These are phyloP conservation scores for Herminia tarsipennalis DNA, from an alignment of 2,888 invertebrate genomes.

Conservation along the genomic window DNA sequence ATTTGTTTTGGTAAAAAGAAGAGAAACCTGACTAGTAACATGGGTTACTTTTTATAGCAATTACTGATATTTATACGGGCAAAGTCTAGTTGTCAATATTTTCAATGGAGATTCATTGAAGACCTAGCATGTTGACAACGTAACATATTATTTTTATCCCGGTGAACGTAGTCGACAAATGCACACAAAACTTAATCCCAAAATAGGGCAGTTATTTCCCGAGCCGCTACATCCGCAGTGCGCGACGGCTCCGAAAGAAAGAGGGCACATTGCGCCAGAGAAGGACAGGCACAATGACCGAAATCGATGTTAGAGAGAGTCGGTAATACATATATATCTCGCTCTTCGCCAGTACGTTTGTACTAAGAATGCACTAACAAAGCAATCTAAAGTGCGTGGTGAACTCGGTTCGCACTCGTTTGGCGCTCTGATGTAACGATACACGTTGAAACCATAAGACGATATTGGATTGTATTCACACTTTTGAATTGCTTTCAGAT, in stretches of 20 bases:
- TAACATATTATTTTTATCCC: slow-evolving; percentile 39
- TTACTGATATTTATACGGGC: no score
- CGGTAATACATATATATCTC: slow-evolving; percentile 47
- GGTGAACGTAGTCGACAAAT: slow-evolving; percentile 33
- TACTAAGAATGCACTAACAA: slow-evolving; percentile 69
- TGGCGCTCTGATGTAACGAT: slow-evolving; percentile 43
- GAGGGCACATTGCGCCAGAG: slow-evolving; percentile 61
- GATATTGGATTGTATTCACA: slow-evolving; percentile 13
- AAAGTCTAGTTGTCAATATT: no score
- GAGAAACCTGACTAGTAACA: no score
- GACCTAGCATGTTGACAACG: background rate
- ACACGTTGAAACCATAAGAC: slow-evolving; percentile 28
- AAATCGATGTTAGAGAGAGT: slow-evolving; percentile 73
- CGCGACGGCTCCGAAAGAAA: slow-evolving; percentile 52
- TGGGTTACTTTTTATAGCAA: no score
- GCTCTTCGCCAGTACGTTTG: slow-evolving; percentile 63
- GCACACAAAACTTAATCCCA: slow-evolving; percentile 54
- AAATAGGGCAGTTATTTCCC: slow-evolving; percentile 66
- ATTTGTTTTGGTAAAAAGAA: no score
- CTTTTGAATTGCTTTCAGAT: background rate
- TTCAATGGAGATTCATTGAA: background rate
- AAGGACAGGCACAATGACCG: slow-evolving; percentile 62
- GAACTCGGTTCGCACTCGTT: slow-evolving; percentile 54
- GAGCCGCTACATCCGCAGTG: slow-evolving; percentile 69
- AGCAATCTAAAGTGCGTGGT: slow-evolving; percentile 46